Conservation (phyloP, 2,113 vertebrate genomes). For the Pluvianellus socialis region DNA sequence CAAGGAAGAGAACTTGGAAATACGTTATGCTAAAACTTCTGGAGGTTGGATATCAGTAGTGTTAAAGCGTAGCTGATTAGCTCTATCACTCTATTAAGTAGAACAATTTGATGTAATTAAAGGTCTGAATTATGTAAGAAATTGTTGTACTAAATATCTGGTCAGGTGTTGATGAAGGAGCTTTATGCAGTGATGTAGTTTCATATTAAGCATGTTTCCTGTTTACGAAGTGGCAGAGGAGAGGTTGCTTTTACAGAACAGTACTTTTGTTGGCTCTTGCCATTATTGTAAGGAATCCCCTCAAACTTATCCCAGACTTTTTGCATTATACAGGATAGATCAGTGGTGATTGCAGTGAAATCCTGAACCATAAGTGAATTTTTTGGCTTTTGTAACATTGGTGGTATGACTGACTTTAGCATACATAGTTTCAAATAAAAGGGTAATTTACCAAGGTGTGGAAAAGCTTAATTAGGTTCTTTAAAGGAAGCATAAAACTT, state of each 20-base stretch:
- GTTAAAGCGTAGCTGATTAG: neutral
- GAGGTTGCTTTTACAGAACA: neutral
- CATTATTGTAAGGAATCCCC: neutral
- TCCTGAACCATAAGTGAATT: neutral
- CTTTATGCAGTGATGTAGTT: neutral
- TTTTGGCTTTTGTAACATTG: neutral
- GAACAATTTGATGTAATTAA: neutral
- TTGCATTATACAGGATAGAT: neutral
- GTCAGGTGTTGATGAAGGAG: neutral
- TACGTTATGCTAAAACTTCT: neutral
- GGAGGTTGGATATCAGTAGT: neutral
- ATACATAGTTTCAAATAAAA: neutral
- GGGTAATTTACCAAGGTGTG: neutral
- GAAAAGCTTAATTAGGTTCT: neutral
- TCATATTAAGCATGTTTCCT: neutral
- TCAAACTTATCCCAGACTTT: neutral
- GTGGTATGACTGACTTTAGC: neutral
- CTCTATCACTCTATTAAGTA: fast-evolving
- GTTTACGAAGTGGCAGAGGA: neutral
- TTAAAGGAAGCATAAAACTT: neutral
- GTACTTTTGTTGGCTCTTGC: neutral
- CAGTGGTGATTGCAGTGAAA: neutral
- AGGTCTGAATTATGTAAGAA: neutral
- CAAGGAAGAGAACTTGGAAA: neutral
- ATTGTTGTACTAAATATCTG: neutral